phyloP scores from a whole-genome alignment of 37 sponge, comb jelly and placozoan genomes.

The Tethya wilhelma region DNA sequence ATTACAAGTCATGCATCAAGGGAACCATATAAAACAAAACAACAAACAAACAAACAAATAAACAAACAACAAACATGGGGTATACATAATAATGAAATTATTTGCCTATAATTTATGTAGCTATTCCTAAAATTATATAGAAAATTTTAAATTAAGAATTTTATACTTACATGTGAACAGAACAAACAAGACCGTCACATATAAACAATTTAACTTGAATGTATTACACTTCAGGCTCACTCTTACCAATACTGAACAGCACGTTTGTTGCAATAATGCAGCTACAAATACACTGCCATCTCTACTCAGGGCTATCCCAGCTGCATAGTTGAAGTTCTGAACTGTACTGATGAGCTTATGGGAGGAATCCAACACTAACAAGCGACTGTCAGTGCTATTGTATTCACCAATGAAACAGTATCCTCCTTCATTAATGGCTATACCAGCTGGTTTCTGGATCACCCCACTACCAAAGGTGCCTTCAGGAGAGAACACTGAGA shows the following conservation, averaged over 20 bases:
- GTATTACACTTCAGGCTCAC: too few relatives aligned
- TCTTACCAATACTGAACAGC: conserved; percentile 18
- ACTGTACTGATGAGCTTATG: neutral
- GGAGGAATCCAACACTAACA: neutral
- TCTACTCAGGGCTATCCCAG: conserved; percentile 2
- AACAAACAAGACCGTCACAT: too few relatives aligned
- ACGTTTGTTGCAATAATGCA: neutral
- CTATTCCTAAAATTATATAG: too few relatives aligned
- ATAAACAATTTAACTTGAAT: too few relatives aligned
- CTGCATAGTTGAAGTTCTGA: neutral
- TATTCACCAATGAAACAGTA: neutral
- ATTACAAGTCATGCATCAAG: too few relatives aligned
- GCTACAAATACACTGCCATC: conserved; percentile 18
- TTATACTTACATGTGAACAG: too few relatives aligned
- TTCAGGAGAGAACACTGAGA: conserved; percentile 43
- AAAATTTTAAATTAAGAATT: too few relatives aligned
- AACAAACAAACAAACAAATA: too few relatives aligned
- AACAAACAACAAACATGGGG: too few relatives aligned
- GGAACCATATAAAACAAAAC: too few relatives aligned
- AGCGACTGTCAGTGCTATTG: neutral
- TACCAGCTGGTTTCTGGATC: conserved; percentile 20
- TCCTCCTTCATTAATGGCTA: conserved; percentile 31
- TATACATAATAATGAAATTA: too few relatives aligned
- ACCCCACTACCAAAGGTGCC: conserved; percentile 18
- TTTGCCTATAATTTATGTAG: too few relatives aligned